Base-by-base conservation (phyloP, 2,888 invertebrate genomes). In the Drosophila niveifrons region DNA sequence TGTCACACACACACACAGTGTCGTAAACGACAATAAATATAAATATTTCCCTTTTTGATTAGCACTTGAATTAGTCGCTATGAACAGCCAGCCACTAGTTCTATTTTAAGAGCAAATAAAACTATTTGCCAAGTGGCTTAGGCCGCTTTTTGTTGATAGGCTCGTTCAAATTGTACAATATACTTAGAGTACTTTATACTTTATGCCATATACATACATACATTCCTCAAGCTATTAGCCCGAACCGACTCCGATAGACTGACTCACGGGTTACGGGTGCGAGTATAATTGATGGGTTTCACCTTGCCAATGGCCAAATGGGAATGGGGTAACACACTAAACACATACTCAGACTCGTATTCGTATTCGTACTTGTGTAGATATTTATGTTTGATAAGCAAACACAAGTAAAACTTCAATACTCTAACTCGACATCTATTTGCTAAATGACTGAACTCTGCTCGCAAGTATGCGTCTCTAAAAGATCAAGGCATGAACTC, bases 251-350 rank as follows among this genome's bases (percentile, higher is more conserved):
- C 8, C n/a, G 41, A 44, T 17, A 28, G 28, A 18, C 61, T 57
- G 62, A 69, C 46, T 69, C 61, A 75, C 23, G 39, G 29, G 29
- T 23, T 39, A 39, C 13, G 13, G 55, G n/a, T 10, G 15, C 39
- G 39, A 41, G 39, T 34, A 57, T 75, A 75, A 75, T 75, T 43
- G 80, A 75, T 79, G 69, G 15, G 55, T 43, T 59, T 18, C 11
- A 28, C 52, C 72, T 62, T 15, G 48, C 28, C 55, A 15, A n/a
- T 52, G 53, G 34, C 15, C 53, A 36, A 61, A 18, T 23, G 52
- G 9, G 11, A 36, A 18, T n/a, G 18, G 51, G 36, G 15, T 0
- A 61, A 29, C 56, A 55, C 18, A 41, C 39, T 8, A 13, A 11
- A 36, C 36, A 34, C 11, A 7, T 13, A 39, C 39, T 39, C 13